Evolutionary conservation across 2,797 vertebrate genomes (phyloP), one percentile per base, ranked within the genome.

Genomic region (Erpetoichthys calabaricus): DNA sequence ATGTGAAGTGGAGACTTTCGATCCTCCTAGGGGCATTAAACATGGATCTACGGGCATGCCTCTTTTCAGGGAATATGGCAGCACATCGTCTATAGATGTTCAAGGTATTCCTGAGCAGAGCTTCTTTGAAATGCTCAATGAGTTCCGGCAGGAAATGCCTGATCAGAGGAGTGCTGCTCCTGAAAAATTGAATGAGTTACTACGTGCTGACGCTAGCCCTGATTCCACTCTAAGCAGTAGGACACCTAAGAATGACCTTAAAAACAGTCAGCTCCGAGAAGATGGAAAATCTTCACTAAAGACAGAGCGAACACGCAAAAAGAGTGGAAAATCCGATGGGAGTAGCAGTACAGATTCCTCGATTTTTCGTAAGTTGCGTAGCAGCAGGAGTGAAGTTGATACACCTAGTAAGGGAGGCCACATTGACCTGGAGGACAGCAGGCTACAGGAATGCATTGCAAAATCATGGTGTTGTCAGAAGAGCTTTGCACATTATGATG

Each of bases 71-170:
- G 92, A 95, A 59, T 97, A 97, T 0, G 93, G 94, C 55, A 97
- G 94, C 83, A 95, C 93, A 0, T 96, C 93, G 4, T 97, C 94
- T 70, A 94, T 97, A 1, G 86, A 97, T 1, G 82, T 87, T n/a
- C 90, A 96, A 69, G 90, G 86, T 0, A 70, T 97, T 62, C 80
- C 91, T 0, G 90, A 95, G 56, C 91, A 94, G 73, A 94, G 91
- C 66, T 91, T 94, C 68, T 90, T 90, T 0, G 88, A 93, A 56
- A 91, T 97, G 76, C 86, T 97, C 45, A 87, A 72, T 0, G 90
- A 90, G 68, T 89, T 96, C 64, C 86, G 88, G 56, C 86, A 83
- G 9, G 86, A 88, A 63, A 82, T 83, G 60, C 83, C 84, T 0
- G 86, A 82, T 55, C 82, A 82, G 55, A 80, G 68, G 44, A 79